Percentiles rank a stretch among this genome's conserved stretches.
Evolutionary conservation across 1,140 invertebrate species (phyloP).

Genomic region (Drosophila ficusphila): DNA sequence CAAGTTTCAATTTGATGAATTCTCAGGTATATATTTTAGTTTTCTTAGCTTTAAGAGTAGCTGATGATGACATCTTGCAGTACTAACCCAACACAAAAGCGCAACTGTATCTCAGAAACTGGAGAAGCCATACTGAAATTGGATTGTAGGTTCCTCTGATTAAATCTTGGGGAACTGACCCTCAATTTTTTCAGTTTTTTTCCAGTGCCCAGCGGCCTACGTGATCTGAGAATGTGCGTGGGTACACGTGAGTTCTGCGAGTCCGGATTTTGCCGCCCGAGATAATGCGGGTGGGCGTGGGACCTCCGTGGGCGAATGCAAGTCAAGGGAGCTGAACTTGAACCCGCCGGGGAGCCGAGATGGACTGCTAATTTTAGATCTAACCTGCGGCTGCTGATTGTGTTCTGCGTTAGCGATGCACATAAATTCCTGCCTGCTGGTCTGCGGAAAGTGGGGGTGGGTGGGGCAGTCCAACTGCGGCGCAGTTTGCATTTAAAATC

Average conservation of each 20-base stretch:
- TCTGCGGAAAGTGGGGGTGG: background rate
- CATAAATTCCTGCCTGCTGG: constrained; percentile 6
- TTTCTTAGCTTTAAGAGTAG: background rate
- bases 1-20: background rate
- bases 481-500: constrained; percentile 50
- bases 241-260: constrained; percentile 42
- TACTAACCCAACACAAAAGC: background rate
- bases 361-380: constrained; percentile 59
- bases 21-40: background rate
- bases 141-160: background rate
- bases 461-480: constrained; percentile 45
- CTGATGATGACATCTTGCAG: too few relatives aligned
- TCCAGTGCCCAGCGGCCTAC: constrained; percentile 45
- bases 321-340: constrained; percentile 70
- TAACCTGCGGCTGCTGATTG: constrained; percentile 57
- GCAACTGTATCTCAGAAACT: background rate
- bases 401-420: constrained; percentile 46
- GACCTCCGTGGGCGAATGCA: constrained; percentile 58
- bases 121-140: background rate
- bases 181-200: constrained; percentile 12
- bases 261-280: constrained; percentile 8
- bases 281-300: constrained; percentile 3
- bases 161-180: background rate
- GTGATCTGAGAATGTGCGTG: constrained; percentile 54
- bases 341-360: constrained; percentile 58